Evolutionary conservation across 2,113 vertebrate genomes (phyloP).

Genomic region (Nycticebus coucang): DNA sequence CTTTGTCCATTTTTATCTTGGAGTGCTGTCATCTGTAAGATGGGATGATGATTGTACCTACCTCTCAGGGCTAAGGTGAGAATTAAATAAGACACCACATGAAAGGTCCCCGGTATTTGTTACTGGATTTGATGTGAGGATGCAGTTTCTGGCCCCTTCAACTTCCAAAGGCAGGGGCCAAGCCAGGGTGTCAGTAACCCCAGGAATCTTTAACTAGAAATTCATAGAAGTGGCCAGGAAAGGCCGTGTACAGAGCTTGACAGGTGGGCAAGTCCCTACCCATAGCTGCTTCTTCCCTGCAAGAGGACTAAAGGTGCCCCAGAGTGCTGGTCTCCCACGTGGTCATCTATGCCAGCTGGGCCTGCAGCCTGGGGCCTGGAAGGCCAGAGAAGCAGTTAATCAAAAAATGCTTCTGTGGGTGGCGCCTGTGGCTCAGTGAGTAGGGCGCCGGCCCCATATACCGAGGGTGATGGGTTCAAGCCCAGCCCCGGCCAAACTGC

Average conservation of each 20-base stretch:
- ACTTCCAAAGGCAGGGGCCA: not conserved
- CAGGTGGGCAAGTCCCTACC: not conserved
- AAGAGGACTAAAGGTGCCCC: not conserved
- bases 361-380: not conserved
- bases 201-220: not conserved
- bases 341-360: not conserved
- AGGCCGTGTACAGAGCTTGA: not conserved
- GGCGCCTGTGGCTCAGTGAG: no score
- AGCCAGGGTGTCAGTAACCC: not conserved
- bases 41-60: not conserved
- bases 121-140: not conserved
- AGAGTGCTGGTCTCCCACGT: not conserved
- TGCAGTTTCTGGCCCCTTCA: not conserved
- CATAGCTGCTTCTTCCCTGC: not conserved
- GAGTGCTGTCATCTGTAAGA: not conserved
- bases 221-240: not conserved
- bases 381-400: not conserved
- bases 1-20: slow-evolving; percentile 57
- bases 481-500: no score
- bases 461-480: no score
- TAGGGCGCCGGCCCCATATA: no score
- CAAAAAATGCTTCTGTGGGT: not conserved
- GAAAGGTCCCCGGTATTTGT: not conserved
- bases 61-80: not conserved
- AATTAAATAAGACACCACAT: not conserved